Conservation (phyloP, 2,797 vertebrate species). For the Tenualosa ilisha region DNA sequence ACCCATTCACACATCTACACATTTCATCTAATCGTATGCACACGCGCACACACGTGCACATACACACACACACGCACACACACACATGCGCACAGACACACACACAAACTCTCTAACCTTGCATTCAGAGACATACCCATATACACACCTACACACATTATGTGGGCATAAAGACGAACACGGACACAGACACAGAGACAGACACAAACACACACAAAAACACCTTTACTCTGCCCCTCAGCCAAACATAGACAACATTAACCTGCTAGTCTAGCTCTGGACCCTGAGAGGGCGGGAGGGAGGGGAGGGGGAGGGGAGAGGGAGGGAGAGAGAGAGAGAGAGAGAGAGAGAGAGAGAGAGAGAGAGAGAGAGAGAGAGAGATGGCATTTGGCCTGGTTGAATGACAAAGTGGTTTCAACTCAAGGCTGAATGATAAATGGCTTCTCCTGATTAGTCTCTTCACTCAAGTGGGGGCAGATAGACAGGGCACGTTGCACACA, state of each 20-base stretch:
- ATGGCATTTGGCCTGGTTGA: neutral
- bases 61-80: neutral
- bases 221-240: no score
- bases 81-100: neutral
- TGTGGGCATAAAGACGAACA: neutral
- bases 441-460: neutral
- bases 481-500: neutral
- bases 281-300: neutral
- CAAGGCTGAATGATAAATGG: no score
- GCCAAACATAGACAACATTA: neutral
- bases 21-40: no score
- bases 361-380: neutral
- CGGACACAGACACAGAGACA: no score
- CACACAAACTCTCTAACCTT: neutral
- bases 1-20: no score
- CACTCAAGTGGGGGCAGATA: neutral
- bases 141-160: neutral
- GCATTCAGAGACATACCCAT: slow-evolving; percentile 37
- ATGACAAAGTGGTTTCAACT: neutral
- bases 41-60: no score
- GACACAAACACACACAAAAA: no score
- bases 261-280: neutral
- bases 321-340: neutral
- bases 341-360: neutral
- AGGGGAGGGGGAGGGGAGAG: no score